Conservation (phyloP, 2,113 vertebrate genomes). For the Halichoerus grypus region DNA sequence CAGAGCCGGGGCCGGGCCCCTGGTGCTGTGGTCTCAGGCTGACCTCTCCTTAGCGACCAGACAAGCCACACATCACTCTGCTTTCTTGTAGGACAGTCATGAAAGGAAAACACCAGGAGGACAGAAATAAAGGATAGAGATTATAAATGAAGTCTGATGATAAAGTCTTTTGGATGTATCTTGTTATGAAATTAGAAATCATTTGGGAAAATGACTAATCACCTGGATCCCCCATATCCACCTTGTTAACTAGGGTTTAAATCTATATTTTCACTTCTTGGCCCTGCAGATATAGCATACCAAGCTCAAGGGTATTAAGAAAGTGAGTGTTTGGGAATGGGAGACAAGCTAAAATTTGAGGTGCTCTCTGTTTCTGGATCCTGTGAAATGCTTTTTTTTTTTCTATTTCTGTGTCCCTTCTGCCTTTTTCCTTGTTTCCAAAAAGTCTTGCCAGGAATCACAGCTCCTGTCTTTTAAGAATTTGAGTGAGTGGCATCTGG, state of each 20-base stretch:
- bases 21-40: not conserved
- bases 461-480: not conserved
- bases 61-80: not conserved
- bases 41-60: not conserved
- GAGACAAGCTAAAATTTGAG: not conserved
- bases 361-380: not conserved
- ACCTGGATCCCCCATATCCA: not conserved
- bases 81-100: not conserved
- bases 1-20: not conserved
- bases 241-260: not conserved
- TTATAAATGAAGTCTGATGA: not conserved
- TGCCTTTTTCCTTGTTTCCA: not conserved
- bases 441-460: not conserved
- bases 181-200: not conserved
- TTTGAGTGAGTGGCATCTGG: not conserved
- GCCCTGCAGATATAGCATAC: not conserved
- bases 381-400: not conserved
- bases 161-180: not conserved
- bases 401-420: not conserved
- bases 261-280: not conserved
- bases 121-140: not conserved
- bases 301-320: not conserved
- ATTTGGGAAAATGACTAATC: conserved; percentile 15
- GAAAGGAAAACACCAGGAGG: not conserved
- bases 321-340: not conserved